Conservation (phyloP, 2,888 invertebrate genomes). For the Bhutanitis thaidina region DNA sequence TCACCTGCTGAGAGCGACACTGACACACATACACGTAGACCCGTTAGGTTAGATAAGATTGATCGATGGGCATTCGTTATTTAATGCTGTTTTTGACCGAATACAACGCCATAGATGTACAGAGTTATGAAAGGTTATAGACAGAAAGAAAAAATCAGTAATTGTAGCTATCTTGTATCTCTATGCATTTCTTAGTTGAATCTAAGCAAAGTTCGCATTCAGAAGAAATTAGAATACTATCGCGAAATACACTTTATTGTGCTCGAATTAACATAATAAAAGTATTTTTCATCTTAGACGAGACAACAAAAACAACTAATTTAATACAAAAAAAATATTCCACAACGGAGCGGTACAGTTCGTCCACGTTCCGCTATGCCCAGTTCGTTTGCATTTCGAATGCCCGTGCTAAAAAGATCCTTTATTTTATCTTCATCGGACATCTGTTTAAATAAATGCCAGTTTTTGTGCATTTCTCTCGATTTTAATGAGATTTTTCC, state of each 20-base stretch:
- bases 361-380: slow-evolving; percentile 42
- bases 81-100: slow-evolving; percentile 10
- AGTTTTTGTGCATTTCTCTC: slow-evolving; percentile 58
- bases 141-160: too few relatives aligned
- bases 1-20: slow-evolving; percentile 40
- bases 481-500: slow-evolving; percentile 58
- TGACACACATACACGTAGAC: slow-evolving; percentile 42
- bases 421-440: slow-evolving; percentile 55
- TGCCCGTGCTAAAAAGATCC: slow-evolving; percentile 43
- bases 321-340: background rate
- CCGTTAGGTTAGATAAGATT: slow-evolving; percentile 23
- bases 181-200: too few relatives aligned
- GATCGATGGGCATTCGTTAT: slow-evolving; percentile 15
- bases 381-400: slow-evolving; percentile 62
- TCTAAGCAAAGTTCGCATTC: too few relatives aligned
- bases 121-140: too few relatives aligned
- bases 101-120: too few relatives aligned
- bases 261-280: background rate
- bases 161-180: too few relatives aligned
- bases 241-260: too few relatives aligned
- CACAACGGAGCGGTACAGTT: background rate
- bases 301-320: background rate
- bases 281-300: background rate
- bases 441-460: slow-evolving; percentile 60
- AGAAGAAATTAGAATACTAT: too few relatives aligned